phyloP scores from a whole-genome alignment of 2,888 invertebrate genomes.

The Pterobdella sp. region DNA sequence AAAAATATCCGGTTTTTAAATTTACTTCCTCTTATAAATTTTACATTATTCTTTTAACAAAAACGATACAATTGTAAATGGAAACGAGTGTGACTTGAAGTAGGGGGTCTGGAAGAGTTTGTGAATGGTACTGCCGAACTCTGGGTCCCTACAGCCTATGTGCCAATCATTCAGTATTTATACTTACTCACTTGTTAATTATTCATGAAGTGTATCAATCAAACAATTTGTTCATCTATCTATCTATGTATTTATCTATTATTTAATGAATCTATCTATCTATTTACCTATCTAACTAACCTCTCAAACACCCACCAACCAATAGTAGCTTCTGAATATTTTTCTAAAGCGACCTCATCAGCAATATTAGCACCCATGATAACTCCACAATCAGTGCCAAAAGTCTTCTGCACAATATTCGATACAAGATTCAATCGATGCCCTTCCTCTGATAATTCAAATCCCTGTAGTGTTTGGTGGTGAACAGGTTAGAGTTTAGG shows the following conservation, averaged over 20 bases:
- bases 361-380: conserved; percentile 98
- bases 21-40: no score
- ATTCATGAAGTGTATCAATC: no score
- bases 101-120: conserved; percentile 87
- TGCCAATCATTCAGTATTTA: no score
- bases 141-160: conserved; percentile 47
- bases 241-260: neutral
- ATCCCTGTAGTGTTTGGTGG: neutral
- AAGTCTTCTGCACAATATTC: conserved; percentile 74
- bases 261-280: neutral
- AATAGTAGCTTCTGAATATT: conserved; percentile 97
- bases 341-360: conserved; percentile 88
- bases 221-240: no score
- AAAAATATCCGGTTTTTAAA: no score
- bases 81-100: conserved; percentile 80
- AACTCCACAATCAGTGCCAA: conserved; percentile 84
- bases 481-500: neutral
- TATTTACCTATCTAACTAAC: no score
- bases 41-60: no score
- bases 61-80: no score
- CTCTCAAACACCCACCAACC: conserved; percentile 60
- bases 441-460: conserved; percentile 30
- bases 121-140: conserved; percentile 69
- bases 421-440: conserved; percentile 75
- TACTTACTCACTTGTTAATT: no score